A percentile compares a stretch with the other conserved stretches of the same genome.
Conservation (phyloP, 2,113 vertebrate genomes). For the Oreochromis spilurus region DNA sequence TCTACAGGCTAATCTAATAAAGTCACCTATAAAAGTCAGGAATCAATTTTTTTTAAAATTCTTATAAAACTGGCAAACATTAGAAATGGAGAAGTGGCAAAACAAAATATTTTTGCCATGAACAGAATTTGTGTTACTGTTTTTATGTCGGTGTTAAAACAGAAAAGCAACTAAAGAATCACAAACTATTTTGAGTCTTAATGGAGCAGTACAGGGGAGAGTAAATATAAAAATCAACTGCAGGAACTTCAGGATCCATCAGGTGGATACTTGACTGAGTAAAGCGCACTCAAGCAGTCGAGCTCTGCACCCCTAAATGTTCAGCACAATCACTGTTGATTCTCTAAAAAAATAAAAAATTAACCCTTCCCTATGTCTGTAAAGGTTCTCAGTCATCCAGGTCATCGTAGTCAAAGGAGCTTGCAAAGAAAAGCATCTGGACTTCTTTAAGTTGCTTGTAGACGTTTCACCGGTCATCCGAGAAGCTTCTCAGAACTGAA, state of each 20-base stretch:
- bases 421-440: no score
- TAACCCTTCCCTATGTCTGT: background rate
- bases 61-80: background rate
- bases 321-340: background rate
- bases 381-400: no score
- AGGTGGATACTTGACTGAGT: background rate
- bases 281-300: background rate
- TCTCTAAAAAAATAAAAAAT: background rate
- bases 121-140: background rate
- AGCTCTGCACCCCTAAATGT: background rate
- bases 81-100: no score
- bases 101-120: background rate
- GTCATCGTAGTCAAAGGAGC: no score
- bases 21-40: background rate
- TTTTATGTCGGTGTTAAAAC: background rate
- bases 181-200: background rate
- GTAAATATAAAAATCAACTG: background rate
- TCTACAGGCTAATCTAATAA: background rate
- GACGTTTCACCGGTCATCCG: no score
- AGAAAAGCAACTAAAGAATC: background rate
- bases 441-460: no score
- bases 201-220: background rate
- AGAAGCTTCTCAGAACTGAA: no score
- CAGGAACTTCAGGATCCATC: background rate
- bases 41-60: fast-evolving